phyloP scores from a whole-genome alignment of 2,888 invertebrate genomes.

The Syritta pipiens region DNA sequence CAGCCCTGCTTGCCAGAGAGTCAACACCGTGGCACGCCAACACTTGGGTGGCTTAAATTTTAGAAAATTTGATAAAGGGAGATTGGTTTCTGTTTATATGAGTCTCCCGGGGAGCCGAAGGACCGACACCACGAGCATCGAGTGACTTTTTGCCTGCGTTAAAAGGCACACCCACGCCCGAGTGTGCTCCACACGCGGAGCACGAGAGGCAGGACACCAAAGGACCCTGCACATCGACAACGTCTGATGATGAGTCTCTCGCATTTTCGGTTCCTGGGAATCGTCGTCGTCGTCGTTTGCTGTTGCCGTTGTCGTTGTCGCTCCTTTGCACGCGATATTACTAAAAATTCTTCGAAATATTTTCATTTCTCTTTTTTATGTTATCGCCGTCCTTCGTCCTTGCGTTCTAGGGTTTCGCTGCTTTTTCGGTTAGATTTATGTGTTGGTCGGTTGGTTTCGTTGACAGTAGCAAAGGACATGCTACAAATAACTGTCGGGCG shows the following conservation, averaged over 20 bases:
- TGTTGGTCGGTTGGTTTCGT: not conserved
- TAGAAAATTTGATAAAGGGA: conserved; percentile 19
- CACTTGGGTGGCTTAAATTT: conserved; percentile 17
- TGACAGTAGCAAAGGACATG: conserved; percentile 3
- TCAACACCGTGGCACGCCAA: too few species aligned
- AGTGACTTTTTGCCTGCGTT: conserved; percentile 7
- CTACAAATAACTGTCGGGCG: conserved; percentile 1
- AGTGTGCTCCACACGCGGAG: not conserved
- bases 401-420: too few species aligned
- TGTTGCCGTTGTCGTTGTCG: not conserved
- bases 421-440: too few species aligned
- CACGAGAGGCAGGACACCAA: not conserved
- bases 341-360: conserved; percentile 2
- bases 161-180: conserved; percentile 6
- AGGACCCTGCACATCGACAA: not conserved
- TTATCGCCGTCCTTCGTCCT: not conserved
- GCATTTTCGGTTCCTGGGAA: conserved; percentile 1
- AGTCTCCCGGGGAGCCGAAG: conserved; percentile 6
- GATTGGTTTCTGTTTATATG: conserved; percentile 33
- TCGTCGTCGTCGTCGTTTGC: not conserved
- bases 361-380: not conserved
- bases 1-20: too few species aligned
- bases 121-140: not conserved
- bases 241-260: conserved; percentile 6
- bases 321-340: conserved; percentile 16